These are phyloP conservation scores for Atherinosoma microstoma DNA, from an alignment of 2,797 vertebrate genomes.

Conservation along the genomic window DNA sequence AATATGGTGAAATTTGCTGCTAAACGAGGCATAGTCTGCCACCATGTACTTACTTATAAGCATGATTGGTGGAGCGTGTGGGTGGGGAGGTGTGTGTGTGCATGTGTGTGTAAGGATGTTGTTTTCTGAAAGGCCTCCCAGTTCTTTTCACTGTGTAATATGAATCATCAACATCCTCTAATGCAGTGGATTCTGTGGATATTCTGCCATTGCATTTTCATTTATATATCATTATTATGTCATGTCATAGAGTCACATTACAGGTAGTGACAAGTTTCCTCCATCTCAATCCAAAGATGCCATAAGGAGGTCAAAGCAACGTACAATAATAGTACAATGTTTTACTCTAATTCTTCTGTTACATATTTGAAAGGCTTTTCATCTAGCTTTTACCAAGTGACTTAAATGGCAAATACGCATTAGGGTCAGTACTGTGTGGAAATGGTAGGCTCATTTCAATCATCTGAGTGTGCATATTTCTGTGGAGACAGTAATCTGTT, in stretches of 20 bases:
- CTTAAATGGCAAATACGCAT: neutral
- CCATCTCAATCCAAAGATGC: conserved; percentile 12
- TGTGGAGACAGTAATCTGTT: neutral
- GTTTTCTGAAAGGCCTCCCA: conserved; percentile 34
- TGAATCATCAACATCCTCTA: conserved; percentile 26
- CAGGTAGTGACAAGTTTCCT: neutral
- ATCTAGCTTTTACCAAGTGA: neutral
- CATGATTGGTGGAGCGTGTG: conserved; percentile 35
- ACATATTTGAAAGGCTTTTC: conserved; percentile 15
- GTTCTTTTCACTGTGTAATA: conserved; percentile 30
- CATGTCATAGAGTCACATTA: conserved; percentile 5
- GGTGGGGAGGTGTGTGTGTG: conserved; percentile 7
- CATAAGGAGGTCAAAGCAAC: conserved; percentile 11
- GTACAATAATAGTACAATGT: neutral
- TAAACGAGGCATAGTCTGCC: conserved; percentile 43
- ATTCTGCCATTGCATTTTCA: conserved; percentile 24
- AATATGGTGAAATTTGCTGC: neutral
- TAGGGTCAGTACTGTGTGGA: conserved; percentile 3
- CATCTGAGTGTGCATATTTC: conserved; percentile 24
- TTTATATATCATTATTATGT: conserved; percentile 27
- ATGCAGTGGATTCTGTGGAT: conserved; percentile 22
- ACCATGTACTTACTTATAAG: conserved; percentile 33
- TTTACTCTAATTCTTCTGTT: conserved; percentile 3
- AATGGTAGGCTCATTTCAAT: conserved; percentile 12
- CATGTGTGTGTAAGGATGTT: conserved; percentile 9